phyloP scores from a whole-genome alignment of 2,888 invertebrate genomes.

The Rosalia funebris region DNA sequence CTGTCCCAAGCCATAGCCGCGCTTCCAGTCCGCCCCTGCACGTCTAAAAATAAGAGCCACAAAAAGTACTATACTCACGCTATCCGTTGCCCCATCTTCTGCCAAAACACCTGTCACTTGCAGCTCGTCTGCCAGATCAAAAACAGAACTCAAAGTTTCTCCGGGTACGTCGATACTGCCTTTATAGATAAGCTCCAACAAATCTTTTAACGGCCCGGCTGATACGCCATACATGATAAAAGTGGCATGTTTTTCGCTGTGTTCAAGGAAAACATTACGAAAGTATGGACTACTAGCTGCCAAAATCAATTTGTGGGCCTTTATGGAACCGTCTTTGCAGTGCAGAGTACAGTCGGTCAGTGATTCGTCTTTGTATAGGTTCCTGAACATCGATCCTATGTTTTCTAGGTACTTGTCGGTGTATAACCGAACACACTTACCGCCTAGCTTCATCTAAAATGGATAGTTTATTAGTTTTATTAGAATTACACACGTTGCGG shows the following conservation, averaged over 20 bases:
- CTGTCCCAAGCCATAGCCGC: too few relatives aligned
- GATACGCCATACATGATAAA: constrained; percentile 76
- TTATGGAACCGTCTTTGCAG: constrained; percentile 77
- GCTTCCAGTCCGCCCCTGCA: too few relatives aligned
- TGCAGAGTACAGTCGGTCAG: constrained; percentile 77
- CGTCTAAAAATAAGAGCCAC: too few relatives aligned
- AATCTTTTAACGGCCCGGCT: constrained; percentile 73
- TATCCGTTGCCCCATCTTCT: constrained; percentile 28
- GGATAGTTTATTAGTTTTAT: too few relatives aligned
- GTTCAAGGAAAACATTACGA: constrained; percentile 79
- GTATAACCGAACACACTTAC: constrained; percentile 45
- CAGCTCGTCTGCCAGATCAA: constrained; percentile 75
- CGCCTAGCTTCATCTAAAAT: constrained; percentile 42
- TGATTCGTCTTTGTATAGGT: constrained; percentile 75
- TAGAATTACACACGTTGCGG: neutral
- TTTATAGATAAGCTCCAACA: constrained; percentile 77
- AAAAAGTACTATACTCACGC: too few relatives aligned
- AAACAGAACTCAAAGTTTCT: constrained; percentile 71
- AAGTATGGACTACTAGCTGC: constrained; percentile 83
- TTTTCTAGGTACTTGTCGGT: constrained; percentile 77
- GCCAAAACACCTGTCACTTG: constrained; percentile 69
- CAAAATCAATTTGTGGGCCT: constrained; percentile 77
- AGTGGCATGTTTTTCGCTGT: constrained; percentile 75
- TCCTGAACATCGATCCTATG: constrained; percentile 75
- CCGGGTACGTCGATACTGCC: constrained; percentile 76